Conservation (phyloP, 2,888 invertebrate genomes). For the Zele albiditarsus region DNA sequence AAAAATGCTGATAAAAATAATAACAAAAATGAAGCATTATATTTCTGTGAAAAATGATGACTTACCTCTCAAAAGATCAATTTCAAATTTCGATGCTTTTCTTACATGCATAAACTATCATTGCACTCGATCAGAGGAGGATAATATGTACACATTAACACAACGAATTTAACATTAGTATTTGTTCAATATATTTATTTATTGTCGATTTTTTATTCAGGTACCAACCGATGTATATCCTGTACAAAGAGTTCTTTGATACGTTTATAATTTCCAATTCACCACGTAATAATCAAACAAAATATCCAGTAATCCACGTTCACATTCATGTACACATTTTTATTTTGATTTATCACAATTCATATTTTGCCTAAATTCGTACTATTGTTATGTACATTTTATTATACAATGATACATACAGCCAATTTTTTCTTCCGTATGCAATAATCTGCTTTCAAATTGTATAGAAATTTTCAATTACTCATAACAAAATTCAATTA, state of each 20-base stretch:
- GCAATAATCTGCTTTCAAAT: no score
- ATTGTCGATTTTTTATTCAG: background rate
- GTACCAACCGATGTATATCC: background rate
- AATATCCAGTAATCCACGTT: background rate
- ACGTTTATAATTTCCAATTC: background rate
- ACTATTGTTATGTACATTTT: background rate
- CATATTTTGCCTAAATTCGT: background rate
- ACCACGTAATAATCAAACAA: background rate
- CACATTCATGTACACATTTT: background rate
- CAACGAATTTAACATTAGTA: background rate
- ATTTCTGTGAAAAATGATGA: no score
- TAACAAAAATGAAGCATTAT: no score
- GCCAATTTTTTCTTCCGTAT: no score
- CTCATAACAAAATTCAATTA: no score
- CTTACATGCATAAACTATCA: no score
- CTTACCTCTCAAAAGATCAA: no score
- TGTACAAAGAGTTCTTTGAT: background rate
- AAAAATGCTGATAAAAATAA: no score
- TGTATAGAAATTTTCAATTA: no score
- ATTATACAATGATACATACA: background rate
- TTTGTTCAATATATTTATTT: background rate
- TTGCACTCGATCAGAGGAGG: no score
- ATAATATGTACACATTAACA: no score
- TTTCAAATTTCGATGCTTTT: no score
- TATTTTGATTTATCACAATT: background rate